Evolutionary conservation across 2,888 invertebrate species (phyloP), one percentile per base, ranked within the genome.

Genomic region (Cerceris ruficornis): DNA sequence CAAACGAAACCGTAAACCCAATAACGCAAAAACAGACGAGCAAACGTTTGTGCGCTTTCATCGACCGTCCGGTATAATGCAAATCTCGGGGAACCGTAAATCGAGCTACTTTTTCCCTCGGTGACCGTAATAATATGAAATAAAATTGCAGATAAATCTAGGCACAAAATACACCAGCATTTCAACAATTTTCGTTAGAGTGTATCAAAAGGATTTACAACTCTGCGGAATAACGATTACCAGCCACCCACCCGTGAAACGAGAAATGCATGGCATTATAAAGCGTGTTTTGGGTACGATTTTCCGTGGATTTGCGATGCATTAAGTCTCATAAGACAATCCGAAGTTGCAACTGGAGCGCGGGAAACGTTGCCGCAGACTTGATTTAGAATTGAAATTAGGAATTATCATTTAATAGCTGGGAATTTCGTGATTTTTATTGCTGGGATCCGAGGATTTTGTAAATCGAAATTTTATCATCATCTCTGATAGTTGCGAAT

Each of bases 151-250:
- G 28, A 28, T 28, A 28, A 28, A 28, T 28, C 28, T 28, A 28
- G 4, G 28, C 28, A 28, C 28, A 28, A 28, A 28, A 28, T 28
- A 28, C 28, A 28, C 28, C 1, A n/a, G 52, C 2, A n/a, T n/a
- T n/a, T 5, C 52, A 52, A 52, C n/a, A 11, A n/a, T n/a, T n/a
- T 11, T 14, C 57, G 49, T 67, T 66, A 72, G 72, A 65, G 52
- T 42, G 50, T 75, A 72, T 75, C 61, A 17, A 50, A 11, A 66
- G 67, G 62, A 73, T 75, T 67, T 75, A 73, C 67, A 67, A 17
- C 67, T 50, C 66, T 73, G 66, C 57, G 73, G 67, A 73, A 73
- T 61, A 67, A 60, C 52, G 58, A 80, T 75, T 80, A 79, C 74
- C 42, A 74, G 58, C 80, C 70, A 57, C 49, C 64, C 60, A 49